Conservation (phyloP, 2,888 invertebrate species). For the Plutella xylostella region DNA sequence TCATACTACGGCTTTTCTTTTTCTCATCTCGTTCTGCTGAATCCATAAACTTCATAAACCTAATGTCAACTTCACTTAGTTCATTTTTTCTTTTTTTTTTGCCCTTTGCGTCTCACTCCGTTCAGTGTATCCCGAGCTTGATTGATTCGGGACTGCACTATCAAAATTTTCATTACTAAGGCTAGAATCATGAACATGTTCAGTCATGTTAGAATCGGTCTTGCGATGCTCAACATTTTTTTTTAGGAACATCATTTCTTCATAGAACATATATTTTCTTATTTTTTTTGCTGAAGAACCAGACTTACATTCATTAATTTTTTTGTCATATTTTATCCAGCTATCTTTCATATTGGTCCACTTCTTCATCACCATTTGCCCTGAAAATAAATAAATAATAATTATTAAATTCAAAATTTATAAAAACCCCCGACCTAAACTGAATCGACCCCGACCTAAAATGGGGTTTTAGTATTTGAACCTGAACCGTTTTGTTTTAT, state of each 20-base stretch:
- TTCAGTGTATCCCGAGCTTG: slow-evolving; percentile 18
- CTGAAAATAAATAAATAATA: neutral
- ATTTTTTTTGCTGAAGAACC: slow-evolving; percentile 14
- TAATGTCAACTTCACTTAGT: slow-evolving; percentile 19
- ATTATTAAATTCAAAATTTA: neutral
- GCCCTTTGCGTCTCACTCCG: slow-evolving; percentile 18
- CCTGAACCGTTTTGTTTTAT: slow-evolving; percentile 1
- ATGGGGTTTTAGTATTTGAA: neutral
- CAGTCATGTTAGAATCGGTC: slow-evolving; percentile 20
- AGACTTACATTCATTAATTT: slow-evolving; percentile 16
- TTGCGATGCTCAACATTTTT: slow-evolving; percentile 18
- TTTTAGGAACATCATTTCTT: too few relatives aligned
- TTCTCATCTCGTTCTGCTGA: slow-evolving; percentile 19
- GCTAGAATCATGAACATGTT: slow-evolving; percentile 18
- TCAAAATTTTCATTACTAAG: slow-evolving; percentile 19
- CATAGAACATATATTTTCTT: neutral
- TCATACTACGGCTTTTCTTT: slow-evolving; percentile 20
- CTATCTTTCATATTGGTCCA: slow-evolving; percentile 20
- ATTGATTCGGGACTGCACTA: slow-evolving; percentile 20
- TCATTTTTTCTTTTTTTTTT: slow-evolving; percentile 16
- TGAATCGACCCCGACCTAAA: neutral
- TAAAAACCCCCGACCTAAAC: too few relatives aligned
- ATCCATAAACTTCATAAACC: slow-evolving; percentile 20
- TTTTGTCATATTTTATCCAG: slow-evolving; percentile 17
- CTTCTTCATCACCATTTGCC: neutral